Base-by-base conservation (phyloP, 2,113 vertebrate species). In the Pangasianodon hypophthalmus region DNA sequence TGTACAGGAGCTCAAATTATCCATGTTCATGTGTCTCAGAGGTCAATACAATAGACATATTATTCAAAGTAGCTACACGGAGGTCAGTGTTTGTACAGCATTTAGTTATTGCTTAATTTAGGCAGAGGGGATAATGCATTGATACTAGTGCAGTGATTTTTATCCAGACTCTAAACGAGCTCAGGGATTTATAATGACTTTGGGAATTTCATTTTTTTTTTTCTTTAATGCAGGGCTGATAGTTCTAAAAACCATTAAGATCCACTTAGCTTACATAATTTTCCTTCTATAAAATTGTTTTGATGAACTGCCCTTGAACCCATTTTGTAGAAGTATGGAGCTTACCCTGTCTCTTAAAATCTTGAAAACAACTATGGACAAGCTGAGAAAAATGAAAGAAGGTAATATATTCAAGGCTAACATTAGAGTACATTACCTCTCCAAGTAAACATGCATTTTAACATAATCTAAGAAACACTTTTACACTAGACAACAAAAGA, bases 371-470 rank as follows among this genome's bases (percentile, higher is more conserved):
- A 91, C 89, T 90, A 90, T 91, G 91, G 94, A 94, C 92, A 94
- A 96, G 95, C 83, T 79, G 93, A 93, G 96, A 94, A 96, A 95
- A 96, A 96, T 96, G 93, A 94, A 92, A 95, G 94, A 96, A 97
- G 95, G 96, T 96, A 96, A 96, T 97, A 96, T 96, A 94, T 92
- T 97, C 97, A 97, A 97, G 97, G 97, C 95, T 96, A 96, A 95
- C 95, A 95, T 95, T 90, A 94, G 95, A 92, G 91, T 95, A 94
- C 95, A 95, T 95, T 95, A 95, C 94, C 95, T 96, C 95, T 94
- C 91, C 95, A 96, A 93, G 93, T 95, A 96, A 97, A 96, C 97
- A 98, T 98, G 98, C 97, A 97, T 95, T 90, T 94, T 90, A 96
- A 97, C 96, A 92, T 93, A 97, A 96, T 96, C 93, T 94, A 95